Evolutionary conservation across 2,797 vertebrate species (phyloP).

Genomic region (Poecile montanus): DNA sequence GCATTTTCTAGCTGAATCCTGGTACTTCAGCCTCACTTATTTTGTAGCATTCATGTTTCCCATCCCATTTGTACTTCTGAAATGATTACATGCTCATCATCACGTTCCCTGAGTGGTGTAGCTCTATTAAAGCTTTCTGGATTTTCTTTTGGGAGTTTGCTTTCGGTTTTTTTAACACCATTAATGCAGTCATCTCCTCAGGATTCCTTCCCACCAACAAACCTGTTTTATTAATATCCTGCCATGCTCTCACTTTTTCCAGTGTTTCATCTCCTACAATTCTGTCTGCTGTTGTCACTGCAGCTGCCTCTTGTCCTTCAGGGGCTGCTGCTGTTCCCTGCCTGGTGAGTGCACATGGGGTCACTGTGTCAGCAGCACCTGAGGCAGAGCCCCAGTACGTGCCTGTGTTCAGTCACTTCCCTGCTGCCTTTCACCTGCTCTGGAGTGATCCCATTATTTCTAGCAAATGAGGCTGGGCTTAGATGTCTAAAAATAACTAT

Average conservation of each 20-base stretch:
- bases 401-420: neutral
- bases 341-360: neutral
- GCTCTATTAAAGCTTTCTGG: neutral
- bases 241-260: neutral
- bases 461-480: neutral
- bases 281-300: neutral
- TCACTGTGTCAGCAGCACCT: neutral
- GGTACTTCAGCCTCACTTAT: neutral
- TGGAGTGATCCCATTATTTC: neutral
- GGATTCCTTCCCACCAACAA: neutral
- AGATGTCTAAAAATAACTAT: slow-evolving; percentile 15
- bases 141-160: neutral
- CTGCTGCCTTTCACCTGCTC: slow-evolving; percentile 10
- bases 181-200: neutral
- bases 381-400: neutral
- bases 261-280: neutral
- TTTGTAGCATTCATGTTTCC: neutral
- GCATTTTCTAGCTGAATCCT: neutral
- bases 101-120: neutral
- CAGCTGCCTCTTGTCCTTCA: neutral
- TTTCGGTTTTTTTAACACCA: neutral
- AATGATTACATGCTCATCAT: neutral
- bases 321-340: neutral
- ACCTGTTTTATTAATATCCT: neutral
- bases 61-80: neutral